Base-by-base conservation (phyloP, 2,113 vertebrate genomes). In the Mystacornis crossleyi region DNA sequence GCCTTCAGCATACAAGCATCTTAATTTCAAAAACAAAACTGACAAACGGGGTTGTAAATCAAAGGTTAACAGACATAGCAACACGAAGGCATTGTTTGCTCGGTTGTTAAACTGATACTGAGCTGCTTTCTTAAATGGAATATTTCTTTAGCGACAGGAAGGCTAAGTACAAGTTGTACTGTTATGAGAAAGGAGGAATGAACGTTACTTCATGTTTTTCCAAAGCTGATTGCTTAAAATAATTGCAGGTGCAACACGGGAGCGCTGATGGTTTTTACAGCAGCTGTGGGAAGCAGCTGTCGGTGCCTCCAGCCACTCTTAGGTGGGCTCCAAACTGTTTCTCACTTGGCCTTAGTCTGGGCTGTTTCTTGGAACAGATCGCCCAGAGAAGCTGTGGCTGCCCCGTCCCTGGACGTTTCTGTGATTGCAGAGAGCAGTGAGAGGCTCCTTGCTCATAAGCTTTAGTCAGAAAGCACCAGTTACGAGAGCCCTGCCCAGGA, bases 21-120 rank as follows among this genome's bases (percentile, higher is more conserved):
- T 86, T 83, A 79, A 86, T 84, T 84, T 90, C 81, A 51, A 96
- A 85, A 83, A 17, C 64, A 78, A 77, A 93, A 51, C 71, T 83
- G 88, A 81, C 82, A 89, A 54, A 29, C 0, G 3, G 28, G 50
- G 77, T 5, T 71, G 72, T 96, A 95, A 94, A 91, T 97, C 95
- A 89, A 81, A 96, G 82, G 86, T 92, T 90, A 93, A 93, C 72
- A 81, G 62, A 72, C 90, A 12, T 24, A 92, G 42, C 86, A 65
- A 54, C 13, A 25, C 34, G 14, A 61, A 90, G 89, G 86, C 64
- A 86, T 94, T 90, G 90, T 89, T 96, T 94, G 75, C 85, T 89
- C 0, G 0, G 25, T 64, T 57, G 79, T 88, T 96, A 72, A 82
- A 81, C 36, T 74, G 88, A 86, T 84, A 36, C 57, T 38, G 53